A percentile compares a stretch with the other conserved stretches of the same genome.
Evolutionary conservation across 2,888 invertebrate genomes (phyloP).

Genomic region (Drosophila anceps): DNA sequence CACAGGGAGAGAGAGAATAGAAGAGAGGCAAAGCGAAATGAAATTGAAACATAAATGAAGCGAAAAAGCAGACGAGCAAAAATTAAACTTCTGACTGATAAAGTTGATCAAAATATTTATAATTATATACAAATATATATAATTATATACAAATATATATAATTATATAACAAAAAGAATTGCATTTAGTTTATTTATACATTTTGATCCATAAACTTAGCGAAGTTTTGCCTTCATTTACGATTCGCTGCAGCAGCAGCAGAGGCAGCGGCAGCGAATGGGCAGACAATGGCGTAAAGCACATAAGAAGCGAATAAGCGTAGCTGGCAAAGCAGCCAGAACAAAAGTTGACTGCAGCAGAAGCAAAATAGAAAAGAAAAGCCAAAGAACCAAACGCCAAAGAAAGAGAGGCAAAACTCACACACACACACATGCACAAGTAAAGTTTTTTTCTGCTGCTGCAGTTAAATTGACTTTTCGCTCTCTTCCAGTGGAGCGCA

Average conservation of each 20-base stretch:
- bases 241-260: constrained; percentile 39
- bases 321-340: constrained; percentile 67
- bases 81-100: constrained; percentile 1
- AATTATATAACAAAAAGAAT: background rate
- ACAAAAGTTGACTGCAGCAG: constrained; percentile 59
- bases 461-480: constrained; percentile 23
- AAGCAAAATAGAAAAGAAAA: constrained; percentile 67
- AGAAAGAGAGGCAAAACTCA: constrained; percentile 45
- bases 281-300: constrained; percentile 63
- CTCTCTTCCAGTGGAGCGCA: constrained; percentile 32
- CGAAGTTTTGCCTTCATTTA: constrained; percentile 42
- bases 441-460: constrained; percentile 36
- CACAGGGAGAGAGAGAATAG: constrained; percentile 4
- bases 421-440: constrained; percentile 32
- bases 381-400: constrained; percentile 54
- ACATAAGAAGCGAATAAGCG: constrained; percentile 70
- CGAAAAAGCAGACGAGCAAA: constrained; percentile 18
- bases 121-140: background rate
- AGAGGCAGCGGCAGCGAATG: constrained; percentile 51
- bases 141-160: background rate
- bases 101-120: background rate
- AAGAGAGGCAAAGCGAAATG: constrained; percentile 38
- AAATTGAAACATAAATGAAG: constrained; percentile 49
- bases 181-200: background rate
- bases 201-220: background rate